These are phyloP conservation scores for Darevskia nairensis DNA, from an alignment of 2,797 vertebrate species.

Conservation along the genomic window DNA sequence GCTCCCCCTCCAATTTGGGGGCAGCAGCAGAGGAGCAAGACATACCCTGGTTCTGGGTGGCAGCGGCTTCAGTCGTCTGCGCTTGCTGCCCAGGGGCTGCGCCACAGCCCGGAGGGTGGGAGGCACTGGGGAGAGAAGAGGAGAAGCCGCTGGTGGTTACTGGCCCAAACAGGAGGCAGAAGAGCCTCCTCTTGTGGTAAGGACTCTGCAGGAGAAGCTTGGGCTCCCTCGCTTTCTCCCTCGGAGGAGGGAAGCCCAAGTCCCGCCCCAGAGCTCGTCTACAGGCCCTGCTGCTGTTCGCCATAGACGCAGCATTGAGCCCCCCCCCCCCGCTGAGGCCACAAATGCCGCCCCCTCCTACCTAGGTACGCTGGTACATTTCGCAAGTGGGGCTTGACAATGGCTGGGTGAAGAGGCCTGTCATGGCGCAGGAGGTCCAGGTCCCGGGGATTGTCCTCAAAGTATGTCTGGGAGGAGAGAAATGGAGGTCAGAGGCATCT, in stretches of 20 bases:
- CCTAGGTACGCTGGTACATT: conserved; percentile 91
- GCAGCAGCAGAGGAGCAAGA: neutral
- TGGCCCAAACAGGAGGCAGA: neutral
- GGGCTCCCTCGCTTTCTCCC: neutral
- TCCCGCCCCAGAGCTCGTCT: neutral
- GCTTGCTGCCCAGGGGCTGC: conserved; percentile 70
- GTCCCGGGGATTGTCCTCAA: conserved; percentile 94
- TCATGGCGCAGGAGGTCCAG: conserved; percentile 91
- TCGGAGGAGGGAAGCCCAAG: neutral
- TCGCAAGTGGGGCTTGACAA: conserved; percentile 90
- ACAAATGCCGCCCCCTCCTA: conserved; percentile 62
- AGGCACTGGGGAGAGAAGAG: conserved; percentile 79
- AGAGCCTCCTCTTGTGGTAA: too few species aligned
- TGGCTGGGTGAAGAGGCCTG: conserved; percentile 89
- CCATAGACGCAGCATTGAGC: too few species aligned
- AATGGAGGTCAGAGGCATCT: neutral
- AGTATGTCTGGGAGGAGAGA: conserved; percentile 82
- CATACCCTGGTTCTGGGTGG: conserved; percentile 74
- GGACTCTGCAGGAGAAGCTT: too few species aligned
- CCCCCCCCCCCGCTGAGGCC: too few species aligned
- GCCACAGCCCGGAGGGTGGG: conserved; percentile 77
- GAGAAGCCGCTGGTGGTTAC: accelerated
- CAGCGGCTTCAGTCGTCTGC: conserved; percentile 56
- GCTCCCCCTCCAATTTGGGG: neutral
- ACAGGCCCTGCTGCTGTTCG: neutral